Conservation (phyloP, 2,888 invertebrate genomes). For the Stenodera caucasica region DNA sequence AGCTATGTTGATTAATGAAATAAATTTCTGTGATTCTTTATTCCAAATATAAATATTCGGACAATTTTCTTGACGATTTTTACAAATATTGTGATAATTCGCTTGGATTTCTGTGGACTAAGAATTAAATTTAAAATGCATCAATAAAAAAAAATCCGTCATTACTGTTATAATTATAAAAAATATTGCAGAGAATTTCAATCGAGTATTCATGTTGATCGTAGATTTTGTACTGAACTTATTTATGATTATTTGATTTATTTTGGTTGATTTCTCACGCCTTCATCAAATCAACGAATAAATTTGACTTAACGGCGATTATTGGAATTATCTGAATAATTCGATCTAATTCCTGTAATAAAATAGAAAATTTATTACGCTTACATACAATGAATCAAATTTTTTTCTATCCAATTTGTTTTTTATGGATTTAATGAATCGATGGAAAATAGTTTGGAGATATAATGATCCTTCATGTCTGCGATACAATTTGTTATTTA, state of each 20-base stretch:
- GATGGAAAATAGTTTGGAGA: too few species aligned
- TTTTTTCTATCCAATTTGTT: too few species aligned
- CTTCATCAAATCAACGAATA: not conserved
- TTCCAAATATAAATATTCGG: conserved; percentile 42
- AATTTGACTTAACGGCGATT: conserved; percentile 2
- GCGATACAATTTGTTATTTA: too few species aligned
- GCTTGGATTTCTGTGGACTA: conserved; percentile 14
- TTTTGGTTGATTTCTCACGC: conserved; percentile 17
- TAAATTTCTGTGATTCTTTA: conserved; percentile 33
- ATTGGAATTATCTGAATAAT: not conserved
- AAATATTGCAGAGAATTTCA: not conserved
- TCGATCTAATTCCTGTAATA: not conserved
- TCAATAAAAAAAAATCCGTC: too few species aligned
- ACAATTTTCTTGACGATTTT: conserved; percentile 31
- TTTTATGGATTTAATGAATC: too few species aligned
- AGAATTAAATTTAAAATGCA: conserved; percentile 5
- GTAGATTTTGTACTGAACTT: not conserved
- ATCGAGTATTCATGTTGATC: not conserved
- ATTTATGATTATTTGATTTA: not conserved
- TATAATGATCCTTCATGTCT: too few species aligned
- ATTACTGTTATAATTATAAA: conserved; percentile 2
- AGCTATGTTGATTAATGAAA: conserved; percentile 37
- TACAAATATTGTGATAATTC: conserved; percentile 26
- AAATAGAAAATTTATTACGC: not conserved
- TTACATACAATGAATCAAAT: too few species aligned